phyloP scores from a whole-genome alignment of 2,888 invertebrate genomes.

The Pachycephus smyrnensis region DNA sequence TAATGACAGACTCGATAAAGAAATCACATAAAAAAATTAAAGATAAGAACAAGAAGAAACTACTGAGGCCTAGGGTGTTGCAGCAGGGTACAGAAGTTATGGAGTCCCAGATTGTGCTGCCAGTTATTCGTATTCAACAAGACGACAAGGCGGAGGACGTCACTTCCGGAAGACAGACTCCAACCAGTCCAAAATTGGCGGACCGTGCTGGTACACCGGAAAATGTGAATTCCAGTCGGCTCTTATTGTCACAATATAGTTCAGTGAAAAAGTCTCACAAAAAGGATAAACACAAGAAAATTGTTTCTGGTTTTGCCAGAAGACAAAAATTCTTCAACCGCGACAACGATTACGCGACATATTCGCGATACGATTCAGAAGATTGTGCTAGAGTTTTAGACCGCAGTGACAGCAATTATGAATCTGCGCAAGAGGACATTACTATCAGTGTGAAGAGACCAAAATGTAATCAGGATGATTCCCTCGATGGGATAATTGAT shows the following conservation, averaged over 20 bases:
- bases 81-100: conserved; percentile 6
- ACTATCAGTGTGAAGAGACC: background rate
- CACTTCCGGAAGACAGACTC: background rate
- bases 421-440: background rate
- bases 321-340: conserved; percentile 40
- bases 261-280: conserved; percentile 58
- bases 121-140: background rate
- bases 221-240: conserved; percentile 55
- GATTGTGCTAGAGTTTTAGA: background rate
- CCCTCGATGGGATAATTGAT: background rate
- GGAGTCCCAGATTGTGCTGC: background rate
- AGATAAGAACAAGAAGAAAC: conserved; percentile 45
- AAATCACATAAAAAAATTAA: conserved; percentile 58
- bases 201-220: conserved; percentile 55
- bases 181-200: background rate
- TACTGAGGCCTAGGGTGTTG: conserved; percentile 39
- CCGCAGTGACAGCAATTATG: background rate
- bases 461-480: background rate
- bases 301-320: conserved; percentile 38
- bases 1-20: conserved; percentile 55
- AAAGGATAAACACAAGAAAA: conserved; percentile 54
- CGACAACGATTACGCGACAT: conserved; percentile 22
- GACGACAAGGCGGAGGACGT: background rate
- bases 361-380: background rate
- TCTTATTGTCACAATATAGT: conserved; percentile 50